Conservation (phyloP, 2,797 vertebrate genomes). For the Acrossocheilus wenchowensis region DNA sequence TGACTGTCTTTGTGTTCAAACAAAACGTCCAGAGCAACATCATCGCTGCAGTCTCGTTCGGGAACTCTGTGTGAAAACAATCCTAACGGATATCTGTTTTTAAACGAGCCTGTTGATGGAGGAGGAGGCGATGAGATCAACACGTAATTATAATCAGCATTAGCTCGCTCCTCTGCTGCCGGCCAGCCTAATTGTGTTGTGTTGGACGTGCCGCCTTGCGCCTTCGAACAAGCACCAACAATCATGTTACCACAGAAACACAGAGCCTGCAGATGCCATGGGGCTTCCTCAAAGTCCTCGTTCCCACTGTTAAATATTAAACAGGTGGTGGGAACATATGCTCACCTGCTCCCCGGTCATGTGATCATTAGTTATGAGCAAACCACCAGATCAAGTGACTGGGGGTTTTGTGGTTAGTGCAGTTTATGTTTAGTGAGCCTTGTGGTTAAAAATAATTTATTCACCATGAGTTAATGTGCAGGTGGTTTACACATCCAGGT, state of each 20-base stretch:
- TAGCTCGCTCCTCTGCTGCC: constrained; percentile 63
- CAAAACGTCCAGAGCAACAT: constrained; percentile 39
- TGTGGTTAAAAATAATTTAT: constrained; percentile 23
- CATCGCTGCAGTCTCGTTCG: constrained; percentile 40
- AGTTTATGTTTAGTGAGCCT: constrained; percentile 12
- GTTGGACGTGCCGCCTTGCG: constrained; percentile 59
- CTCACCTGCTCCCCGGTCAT: constrained; percentile 42
- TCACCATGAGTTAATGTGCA: not conserved
- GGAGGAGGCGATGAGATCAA: constrained; percentile 63
- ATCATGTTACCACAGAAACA: constrained; percentile 49
- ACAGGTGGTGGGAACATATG: constrained; percentile 62
- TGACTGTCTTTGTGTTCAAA: constrained; percentile 14
- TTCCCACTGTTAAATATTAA: constrained; percentile 65
- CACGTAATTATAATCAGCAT: constrained; percentile 66
- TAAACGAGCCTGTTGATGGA: constrained; percentile 60
- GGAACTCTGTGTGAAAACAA: constrained; percentile 50
- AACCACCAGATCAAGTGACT: constrained; percentile 33
- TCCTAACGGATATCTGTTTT: constrained; percentile 59
- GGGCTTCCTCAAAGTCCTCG: constrained; percentile 36
- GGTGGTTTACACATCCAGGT: not conserved
- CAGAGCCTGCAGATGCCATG: constrained; percentile 45
- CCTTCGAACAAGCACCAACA: constrained; percentile 47
- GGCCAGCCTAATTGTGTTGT: constrained; percentile 65
- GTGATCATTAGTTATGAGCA: constrained; percentile 46
- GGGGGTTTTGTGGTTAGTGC: constrained; percentile 27